Evolutionary conservation across 1,140 invertebrate species (phyloP).

Genomic region (Drosophila rhopaloa): DNA sequence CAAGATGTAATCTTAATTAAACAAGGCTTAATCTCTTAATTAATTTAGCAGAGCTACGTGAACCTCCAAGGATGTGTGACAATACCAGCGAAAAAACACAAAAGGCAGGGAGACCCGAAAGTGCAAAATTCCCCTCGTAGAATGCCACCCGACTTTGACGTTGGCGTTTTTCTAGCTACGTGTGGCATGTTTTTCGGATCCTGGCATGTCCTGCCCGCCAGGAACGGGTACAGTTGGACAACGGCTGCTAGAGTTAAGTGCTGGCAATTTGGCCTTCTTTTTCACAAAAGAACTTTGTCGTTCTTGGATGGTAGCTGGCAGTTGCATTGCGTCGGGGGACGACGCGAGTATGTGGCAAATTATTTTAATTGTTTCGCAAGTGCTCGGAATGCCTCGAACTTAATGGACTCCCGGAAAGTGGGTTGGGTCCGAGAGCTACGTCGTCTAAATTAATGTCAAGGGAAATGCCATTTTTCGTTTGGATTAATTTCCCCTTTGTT

Average conservation of each 20-base stretch:
- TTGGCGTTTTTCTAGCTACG: slow-evolving; percentile 45
- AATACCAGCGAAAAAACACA: neutral
- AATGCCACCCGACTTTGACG: slow-evolving; percentile 42
- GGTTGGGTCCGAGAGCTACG: slow-evolving; percentile 44
- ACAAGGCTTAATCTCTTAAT: slow-evolving; percentile 10
- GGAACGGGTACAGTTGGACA: slow-evolving; percentile 67
- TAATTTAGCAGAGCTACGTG: slow-evolving; percentile 11
- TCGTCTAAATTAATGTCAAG: slow-evolving; percentile 71
- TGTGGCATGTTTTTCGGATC: slow-evolving; percentile 36
- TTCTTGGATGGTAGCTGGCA: slow-evolving; percentile 3
- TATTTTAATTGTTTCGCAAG: slow-evolving; percentile 82
- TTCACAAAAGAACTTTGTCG: slow-evolving; percentile 46
- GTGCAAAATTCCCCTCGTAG: slow-evolving; percentile 16
- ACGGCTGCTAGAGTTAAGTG: slow-evolving; percentile 63
- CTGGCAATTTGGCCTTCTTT: slow-evolving; percentile 68
- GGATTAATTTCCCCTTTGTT: slow-evolving; percentile 76
- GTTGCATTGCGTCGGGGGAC: slow-evolving; percentile 67
- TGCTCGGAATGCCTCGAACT: slow-evolving; percentile 73
- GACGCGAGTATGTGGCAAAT: slow-evolving; percentile 73
- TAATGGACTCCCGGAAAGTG: slow-evolving; percentile 66
- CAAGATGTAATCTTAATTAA: neutral
- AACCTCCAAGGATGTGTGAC: neutral
- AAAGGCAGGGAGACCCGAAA: slow-evolving; percentile 15
- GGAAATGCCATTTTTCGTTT: slow-evolving; percentile 68
- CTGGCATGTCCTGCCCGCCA: slow-evolving; percentile 43